These are phyloP conservation scores for Parapsyche elsis DNA, from an alignment of 1,140 invertebrate genomes.

Conservation along the genomic window DNA sequence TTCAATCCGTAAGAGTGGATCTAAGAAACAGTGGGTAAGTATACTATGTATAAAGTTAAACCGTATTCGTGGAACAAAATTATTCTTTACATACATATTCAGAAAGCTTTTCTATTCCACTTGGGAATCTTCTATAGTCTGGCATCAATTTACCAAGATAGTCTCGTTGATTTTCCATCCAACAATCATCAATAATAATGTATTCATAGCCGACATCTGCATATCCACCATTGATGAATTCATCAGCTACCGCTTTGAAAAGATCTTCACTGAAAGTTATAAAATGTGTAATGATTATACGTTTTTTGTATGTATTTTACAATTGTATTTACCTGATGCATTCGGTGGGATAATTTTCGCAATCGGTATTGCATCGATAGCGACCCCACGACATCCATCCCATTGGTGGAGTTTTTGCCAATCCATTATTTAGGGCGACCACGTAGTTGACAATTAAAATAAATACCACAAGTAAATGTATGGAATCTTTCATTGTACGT, in stretches of 20 bases:
- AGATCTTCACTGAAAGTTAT: slow-evolving; percentile 77
- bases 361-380: slow-evolving; percentile 77
- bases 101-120: slow-evolving; percentile 82
- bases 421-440: slow-evolving; percentile 78
- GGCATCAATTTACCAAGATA: slow-evolving; percentile 74
- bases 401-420: slow-evolving; percentile 85
- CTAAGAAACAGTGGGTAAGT: slow-evolving; percentile 61
- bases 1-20: slow-evolving; percentile 80
- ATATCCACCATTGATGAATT: slow-evolving; percentile 82
- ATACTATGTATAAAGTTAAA: too few species aligned
- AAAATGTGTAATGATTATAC: not conserved
- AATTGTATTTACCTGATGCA: slow-evolving; percentile 70
- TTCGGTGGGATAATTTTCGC: slow-evolving; percentile 72
- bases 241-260: slow-evolving; percentile 82
- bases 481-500: not conserved
- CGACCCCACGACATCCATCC: slow-evolving; percentile 85
- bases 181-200: slow-evolving; percentile 92
- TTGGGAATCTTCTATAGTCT: slow-evolving; percentile 82
- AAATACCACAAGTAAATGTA: not conserved
- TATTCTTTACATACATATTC: slow-evolving; percentile 92
- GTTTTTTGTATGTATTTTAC: slow-evolving; percentile 5
- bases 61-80: too few species aligned
- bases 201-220: slow-evolving; percentile 85
- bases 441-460: slow-evolving; percentile 16
- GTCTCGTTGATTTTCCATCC: slow-evolving; percentile 78